phyloP scores from a whole-genome alignment of 2,113 vertebrate genomes.

The Python bivittatus region DNA sequence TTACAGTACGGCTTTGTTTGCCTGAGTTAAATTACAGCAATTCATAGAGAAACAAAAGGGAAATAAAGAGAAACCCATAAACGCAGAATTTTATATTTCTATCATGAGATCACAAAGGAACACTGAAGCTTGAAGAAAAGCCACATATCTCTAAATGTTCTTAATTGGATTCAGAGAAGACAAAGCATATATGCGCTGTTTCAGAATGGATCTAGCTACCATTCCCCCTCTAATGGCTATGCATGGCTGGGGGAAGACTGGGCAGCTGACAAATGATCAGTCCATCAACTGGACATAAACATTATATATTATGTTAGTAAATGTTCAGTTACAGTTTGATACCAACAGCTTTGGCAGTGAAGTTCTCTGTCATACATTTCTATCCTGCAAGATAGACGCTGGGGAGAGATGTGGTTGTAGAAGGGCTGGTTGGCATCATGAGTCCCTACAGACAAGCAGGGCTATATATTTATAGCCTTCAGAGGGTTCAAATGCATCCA shows the following conservation, averaged over 20 bases:
- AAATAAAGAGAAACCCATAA: too few relatives aligned
- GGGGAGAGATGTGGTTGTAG: neutral
- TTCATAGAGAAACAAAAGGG: neutral
- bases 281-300: neutral
- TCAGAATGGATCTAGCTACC: neutral
- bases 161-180: neutral
- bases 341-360: neutral
- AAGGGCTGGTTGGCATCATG: neutral
- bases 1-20: neutral
- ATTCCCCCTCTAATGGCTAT: neutral
- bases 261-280: neutral
- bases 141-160: neutral
- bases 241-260: neutral
- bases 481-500: constrained; percentile 22
- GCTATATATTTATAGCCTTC: constrained; percentile 7
- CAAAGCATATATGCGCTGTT: neutral
- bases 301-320: neutral
- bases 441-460: neutral
- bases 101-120: neutral
- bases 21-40: neutral
- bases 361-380: neutral
- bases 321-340: neutral
- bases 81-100: neutral
- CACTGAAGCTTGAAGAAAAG: neutral
- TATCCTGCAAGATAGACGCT: neutral